Percentiles rank a stretch among this genome's conserved stretches.
phyloP scores from a whole-genome alignment of 2,797 vertebrate genomes.

The Neopelma chrysocephalum region DNA sequence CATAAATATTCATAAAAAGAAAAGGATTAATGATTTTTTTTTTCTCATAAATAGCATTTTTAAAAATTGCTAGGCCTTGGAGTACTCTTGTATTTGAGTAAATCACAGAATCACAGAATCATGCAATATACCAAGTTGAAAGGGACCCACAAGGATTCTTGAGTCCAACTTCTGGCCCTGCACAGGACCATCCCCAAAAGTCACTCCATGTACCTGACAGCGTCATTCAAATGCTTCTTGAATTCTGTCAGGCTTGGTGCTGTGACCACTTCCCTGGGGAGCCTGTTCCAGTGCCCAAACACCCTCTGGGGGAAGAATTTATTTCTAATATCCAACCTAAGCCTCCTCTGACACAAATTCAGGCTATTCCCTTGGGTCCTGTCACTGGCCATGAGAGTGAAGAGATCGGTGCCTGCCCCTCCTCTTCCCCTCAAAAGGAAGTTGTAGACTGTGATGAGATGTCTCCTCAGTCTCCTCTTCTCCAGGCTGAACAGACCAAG shows the following conservation, averaged over 20 bases:
- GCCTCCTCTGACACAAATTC: neutral
- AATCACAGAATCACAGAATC: neutral
- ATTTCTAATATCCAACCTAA: neutral
- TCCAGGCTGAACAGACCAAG: neutral
- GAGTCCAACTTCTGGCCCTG: neutral
- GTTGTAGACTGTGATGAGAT: neutral
- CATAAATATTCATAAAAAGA: neutral
- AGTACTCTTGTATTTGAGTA: neutral
- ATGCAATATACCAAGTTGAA: neutral
- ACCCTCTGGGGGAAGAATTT: neutral
- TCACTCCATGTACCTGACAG: neutral
- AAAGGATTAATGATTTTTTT: accelerated
- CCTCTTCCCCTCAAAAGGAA: neutral
- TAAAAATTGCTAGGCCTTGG: neutral
- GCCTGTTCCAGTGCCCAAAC: neutral
- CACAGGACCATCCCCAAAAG: neutral
- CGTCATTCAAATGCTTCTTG: neutral
- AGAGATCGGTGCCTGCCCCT: neutral
- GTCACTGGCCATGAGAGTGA: neutral
- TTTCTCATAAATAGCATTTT: neutral
- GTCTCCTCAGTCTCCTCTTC: neutral
- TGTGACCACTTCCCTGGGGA: neutral
- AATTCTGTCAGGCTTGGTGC: neutral
- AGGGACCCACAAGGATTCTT: neutral
- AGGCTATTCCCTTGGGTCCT: neutral